Evolutionary conservation across 2,888 invertebrate species (phyloP).

Genomic region (Folsomia candida): DNA sequence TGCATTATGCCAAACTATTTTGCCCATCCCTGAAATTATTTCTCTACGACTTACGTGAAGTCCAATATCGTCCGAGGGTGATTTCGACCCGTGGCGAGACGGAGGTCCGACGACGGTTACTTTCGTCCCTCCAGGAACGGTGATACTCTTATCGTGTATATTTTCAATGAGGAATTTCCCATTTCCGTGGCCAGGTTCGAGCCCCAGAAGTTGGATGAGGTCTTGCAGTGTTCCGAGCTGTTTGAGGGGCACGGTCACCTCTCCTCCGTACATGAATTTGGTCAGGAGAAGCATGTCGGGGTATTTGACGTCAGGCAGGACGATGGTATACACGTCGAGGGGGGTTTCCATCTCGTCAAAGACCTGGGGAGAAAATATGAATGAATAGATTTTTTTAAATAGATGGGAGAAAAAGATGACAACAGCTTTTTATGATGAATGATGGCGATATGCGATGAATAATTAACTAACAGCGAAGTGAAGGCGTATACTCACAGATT

Average conservation of each 20-base stretch:
- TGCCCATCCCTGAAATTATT: no score
- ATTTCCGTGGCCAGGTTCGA: constrained; percentile 49
- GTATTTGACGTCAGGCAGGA: constrained; percentile 49
- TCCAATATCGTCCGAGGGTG: no score
- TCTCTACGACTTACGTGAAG: no score
- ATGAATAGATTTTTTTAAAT: no score
- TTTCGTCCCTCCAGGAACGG: constrained; percentile 37
- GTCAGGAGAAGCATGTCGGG: constrained; percentile 48
- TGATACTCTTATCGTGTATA: constrained; percentile 46
- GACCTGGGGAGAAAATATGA: constrained; percentile 32
- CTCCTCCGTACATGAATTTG: constrained; percentile 50
- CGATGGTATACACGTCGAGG: constrained; percentile 35
- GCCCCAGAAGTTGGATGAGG: constrained; percentile 46
- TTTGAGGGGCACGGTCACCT: constrained; percentile 49
- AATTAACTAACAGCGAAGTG: no score
- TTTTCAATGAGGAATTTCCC: constrained; percentile 50
- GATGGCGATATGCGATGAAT: background rate
- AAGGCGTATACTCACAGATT: no score
- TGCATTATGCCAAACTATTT: no score
- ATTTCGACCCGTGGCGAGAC: background rate
- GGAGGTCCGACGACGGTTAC: constrained; percentile 38
- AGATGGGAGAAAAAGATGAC: no score
- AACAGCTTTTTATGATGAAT: background rate
- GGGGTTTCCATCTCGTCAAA: constrained; percentile 46
- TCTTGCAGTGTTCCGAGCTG: constrained; percentile 50